Evolutionary conservation across 2,797 vertebrate species (phyloP).

Genomic region (Diglossa cyanea): DNA sequence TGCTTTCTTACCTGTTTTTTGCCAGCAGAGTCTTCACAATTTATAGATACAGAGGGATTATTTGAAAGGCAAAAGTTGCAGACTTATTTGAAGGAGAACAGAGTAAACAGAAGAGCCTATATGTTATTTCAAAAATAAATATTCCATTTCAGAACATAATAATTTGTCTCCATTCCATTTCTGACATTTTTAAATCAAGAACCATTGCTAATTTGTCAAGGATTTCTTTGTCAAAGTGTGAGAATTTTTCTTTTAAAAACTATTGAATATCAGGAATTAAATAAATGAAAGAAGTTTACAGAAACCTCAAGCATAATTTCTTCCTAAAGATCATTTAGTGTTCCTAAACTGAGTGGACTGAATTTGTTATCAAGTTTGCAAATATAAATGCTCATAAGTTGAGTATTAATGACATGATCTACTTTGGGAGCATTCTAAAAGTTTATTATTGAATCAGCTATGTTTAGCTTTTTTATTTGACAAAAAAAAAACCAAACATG

Average conservation of each 20-base stretch:
- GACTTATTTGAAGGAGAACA: background rate
- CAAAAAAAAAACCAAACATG: background rate
- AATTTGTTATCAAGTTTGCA: conserved; percentile 65
- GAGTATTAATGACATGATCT: conserved; percentile 51
- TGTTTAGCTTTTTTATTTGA: conserved; percentile 30
- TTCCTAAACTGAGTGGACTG: conserved; percentile 45
- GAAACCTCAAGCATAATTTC: conserved; percentile 3
- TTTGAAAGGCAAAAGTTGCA: background rate
- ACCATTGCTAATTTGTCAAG: background rate
- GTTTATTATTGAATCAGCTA: conserved; percentile 48
- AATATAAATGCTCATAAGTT: conserved; percentile 35
- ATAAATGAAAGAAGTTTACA: background rate
- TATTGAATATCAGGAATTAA: background rate
- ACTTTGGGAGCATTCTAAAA: conserved; percentile 44
- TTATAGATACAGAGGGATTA: background rate
- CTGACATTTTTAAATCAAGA: background rate
- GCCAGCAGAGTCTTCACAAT: background rate
- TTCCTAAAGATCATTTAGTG: conserved; percentile 16
- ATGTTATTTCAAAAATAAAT: background rate
- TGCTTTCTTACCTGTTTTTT: background rate
- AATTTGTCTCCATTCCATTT: background rate
- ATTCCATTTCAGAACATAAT: background rate
- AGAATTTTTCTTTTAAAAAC: conserved; percentile 27
- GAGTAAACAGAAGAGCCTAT: background rate
- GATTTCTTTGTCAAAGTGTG: background rate